phyloP scores from a whole-genome alignment of 2,113 vertebrate species.

The Sapayoa aenigma region DNA sequence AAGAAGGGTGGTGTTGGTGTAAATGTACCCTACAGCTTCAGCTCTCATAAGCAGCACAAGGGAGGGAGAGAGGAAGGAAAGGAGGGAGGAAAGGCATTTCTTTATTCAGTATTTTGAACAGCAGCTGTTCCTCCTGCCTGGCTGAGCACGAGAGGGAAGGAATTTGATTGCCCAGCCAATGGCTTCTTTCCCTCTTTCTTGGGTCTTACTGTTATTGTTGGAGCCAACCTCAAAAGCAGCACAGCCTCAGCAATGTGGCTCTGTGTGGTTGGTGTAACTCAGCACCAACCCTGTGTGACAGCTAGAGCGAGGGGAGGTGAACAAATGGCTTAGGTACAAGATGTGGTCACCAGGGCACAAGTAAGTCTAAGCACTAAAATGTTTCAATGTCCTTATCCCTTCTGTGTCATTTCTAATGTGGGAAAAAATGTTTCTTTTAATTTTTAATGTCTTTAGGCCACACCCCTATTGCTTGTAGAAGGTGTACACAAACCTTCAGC shows the following conservation, averaged over 20 bases:
- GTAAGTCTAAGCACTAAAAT: neutral
- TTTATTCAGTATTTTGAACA: neutral
- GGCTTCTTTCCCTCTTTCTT: neutral
- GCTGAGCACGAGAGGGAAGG: neutral
- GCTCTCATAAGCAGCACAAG: neutral
- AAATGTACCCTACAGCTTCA: neutral
- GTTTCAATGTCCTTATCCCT: neutral
- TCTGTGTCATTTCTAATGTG: neutral
- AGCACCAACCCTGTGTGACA: fast-evolving
- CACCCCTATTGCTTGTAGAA: neutral
- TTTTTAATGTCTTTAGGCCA: neutral
- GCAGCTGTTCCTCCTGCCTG: neutral
- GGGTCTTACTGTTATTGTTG: neutral
- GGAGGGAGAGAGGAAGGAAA: neutral
- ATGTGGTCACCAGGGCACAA: neutral
- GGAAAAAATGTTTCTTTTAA: neutral
- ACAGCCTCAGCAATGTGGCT: fast-evolving
- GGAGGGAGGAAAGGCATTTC: neutral
- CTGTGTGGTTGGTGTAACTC: neutral
- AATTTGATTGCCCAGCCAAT: neutral
- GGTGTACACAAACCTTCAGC: neutral
- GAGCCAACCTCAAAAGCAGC: neutral
- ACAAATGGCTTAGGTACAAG: neutral
- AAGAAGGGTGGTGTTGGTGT: neutral
- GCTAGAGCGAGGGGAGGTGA: neutral